Evolutionary conservation across 2,888 invertebrate species (phyloP), one percentile per base, ranked within the genome.

Genomic region (Chrysolina haemoptera): DNA sequence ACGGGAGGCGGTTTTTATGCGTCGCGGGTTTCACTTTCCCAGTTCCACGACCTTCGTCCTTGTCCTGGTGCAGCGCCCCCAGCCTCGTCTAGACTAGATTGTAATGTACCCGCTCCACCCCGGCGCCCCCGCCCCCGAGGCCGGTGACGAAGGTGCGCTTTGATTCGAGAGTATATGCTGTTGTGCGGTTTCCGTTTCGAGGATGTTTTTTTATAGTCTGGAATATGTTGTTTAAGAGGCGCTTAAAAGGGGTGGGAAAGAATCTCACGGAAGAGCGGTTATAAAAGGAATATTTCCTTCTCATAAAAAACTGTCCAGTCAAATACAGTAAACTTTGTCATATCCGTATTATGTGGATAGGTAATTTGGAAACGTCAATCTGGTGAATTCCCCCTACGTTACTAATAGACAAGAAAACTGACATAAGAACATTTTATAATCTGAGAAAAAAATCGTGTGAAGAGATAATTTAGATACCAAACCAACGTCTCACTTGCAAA

Each of bases 21-120:
- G 86, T 85, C 86, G 85, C 82, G 83, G 81, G 84, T 86, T 87
- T 87, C 86, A 86, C 87, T 87, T 87, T 87, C 85, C 83, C 86
- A 86, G 86, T 87, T 87, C 86, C 85, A 84, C 86, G 87, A 87
- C 87, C 88, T 87, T 85, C 85, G 86, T 84, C 85, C 85, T 85
- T 85, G 86, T 82, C 82, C 81, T 81, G 84, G 82, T 82, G 76
- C 82, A 81, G 80, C 81, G 79, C 81, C 80, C 81, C 79, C 82
- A 73, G 75, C 75, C 81, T 83, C 83, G 76, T 76, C 76, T 76
- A 76, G 76, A 76, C 76, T 46, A 27, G 70, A 55, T 55, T 74
- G 22, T 82, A 80, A 22, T 74, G 76, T 77, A 74, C 76, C 75
- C 73, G 68, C 76, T 70, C 74, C 79, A 78, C 67, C 68, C 67